Evolutionary conservation across 2,797 vertebrate species (phyloP), one percentile per base, ranked within the genome.

Genomic region (Phalanger gymnotis): DNA sequence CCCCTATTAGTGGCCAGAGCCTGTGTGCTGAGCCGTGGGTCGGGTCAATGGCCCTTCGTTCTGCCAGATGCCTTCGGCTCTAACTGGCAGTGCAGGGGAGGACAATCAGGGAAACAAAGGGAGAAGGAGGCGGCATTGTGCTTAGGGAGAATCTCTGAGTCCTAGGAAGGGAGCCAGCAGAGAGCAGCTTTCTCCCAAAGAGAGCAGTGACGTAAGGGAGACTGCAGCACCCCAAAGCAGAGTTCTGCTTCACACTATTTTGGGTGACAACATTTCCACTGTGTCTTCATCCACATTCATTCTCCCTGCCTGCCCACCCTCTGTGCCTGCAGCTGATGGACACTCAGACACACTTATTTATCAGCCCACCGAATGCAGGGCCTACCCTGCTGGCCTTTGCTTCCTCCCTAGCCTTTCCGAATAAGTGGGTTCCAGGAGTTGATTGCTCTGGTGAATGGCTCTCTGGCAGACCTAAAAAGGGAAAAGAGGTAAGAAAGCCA

Each of bases 171-270:
- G 92, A 97, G 96, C 96, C 81, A 47, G 40, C 53, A 40, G 93
- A 91, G 95, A 97, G 94, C 97, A 96, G 96, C n/a, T 73, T 73
- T 73, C 66, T 73, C 5, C n/a, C 10, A 0, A 73, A 40, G 5
- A 73, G 34, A 73, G n/a, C 66, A 40, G 16, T 73, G n/a, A 73
- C 40, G n/a, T 94, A 97, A 97, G 96, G 96, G 97, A 96, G 94
- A 27, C 97, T 94, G 91, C 96, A 95, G 93, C 95, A 95, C 95
- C 94, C 96, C 58, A 92, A 94, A 98, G 96, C 97, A 97, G 96
- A 96, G 97, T 98, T 98, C 98, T 98, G 97, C 97, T 98, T 94
- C 56, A 95, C 96, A 97, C 98, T 98, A 98, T 98, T 98, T 97
- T 97, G 96, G 97, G 97, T 98, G 97, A 97, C 98, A 98, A 97